Conservation (phyloP, 2,797 vertebrate species). For the Brotula barbata region DNA sequence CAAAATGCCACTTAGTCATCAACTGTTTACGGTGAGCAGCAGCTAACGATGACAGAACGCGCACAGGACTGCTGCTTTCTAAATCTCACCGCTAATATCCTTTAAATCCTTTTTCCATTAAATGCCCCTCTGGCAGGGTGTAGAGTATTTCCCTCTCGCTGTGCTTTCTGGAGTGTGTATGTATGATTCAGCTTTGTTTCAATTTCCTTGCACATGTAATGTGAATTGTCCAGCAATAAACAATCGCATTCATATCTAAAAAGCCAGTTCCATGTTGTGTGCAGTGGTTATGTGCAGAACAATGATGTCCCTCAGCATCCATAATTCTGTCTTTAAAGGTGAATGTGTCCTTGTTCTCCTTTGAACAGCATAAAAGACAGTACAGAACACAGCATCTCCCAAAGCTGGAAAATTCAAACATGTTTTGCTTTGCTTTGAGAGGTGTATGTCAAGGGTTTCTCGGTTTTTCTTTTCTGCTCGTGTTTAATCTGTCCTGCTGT, state of each 20-base stretch:
- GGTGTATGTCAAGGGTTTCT: no score
- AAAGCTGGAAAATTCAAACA: no score
- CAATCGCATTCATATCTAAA: neutral
- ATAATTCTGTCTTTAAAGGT: neutral
- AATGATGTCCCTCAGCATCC: neutral
- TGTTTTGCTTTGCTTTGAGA: neutral
- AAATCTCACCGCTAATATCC: neutral
- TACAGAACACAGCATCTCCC: no score
- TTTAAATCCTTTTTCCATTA: no score
- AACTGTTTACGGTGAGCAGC: neutral
- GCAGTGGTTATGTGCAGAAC: neutral
- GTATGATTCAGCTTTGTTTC: neutral
- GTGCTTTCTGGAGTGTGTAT: neutral
- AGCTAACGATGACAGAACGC: neutral
- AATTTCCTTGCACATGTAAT: neutral
- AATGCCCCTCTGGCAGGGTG: no score
- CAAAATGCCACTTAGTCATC: neutral
- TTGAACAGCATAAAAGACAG: no score
- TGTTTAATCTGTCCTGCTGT: no score
- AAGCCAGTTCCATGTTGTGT: neutral
- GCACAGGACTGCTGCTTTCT: no score
- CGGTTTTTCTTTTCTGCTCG: constrained; percentile 32
- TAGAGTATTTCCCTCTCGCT: neutral
- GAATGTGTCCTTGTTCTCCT: no score
- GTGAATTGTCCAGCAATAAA: neutral